phyloP scores from a whole-genome alignment of 2,113 vertebrate genomes.

The Pollachius pollachius region DNA sequence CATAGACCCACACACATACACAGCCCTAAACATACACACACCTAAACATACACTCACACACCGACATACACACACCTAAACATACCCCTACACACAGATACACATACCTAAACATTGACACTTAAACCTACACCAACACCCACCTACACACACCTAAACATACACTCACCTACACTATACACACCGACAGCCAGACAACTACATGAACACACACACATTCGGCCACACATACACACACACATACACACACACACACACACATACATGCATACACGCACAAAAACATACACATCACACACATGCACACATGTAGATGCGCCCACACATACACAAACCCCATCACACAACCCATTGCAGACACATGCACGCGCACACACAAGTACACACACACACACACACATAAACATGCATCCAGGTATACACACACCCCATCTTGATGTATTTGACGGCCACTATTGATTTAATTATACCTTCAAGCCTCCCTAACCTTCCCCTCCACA shows the following conservation, averaged over 20 bases:
- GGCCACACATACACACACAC: conserved; percentile 4
- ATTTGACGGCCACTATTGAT: conserved; percentile 25
- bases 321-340: background rate
- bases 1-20: too few relatives aligned
- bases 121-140: too few relatives aligned
- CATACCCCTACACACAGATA: too few relatives aligned
- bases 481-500: background rate
- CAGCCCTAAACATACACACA: too few relatives aligned
- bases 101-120: too few relatives aligned
- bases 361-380: background rate
- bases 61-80: too few relatives aligned
- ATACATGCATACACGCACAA: background rate
- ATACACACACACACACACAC: too few relatives aligned
- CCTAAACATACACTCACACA: too few relatives aligned
- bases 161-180: too few relatives aligned
- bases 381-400: conserved; percentile 6
- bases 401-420: too few relatives aligned
- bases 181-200: background rate
- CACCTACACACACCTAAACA: too few relatives aligned
- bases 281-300: conserved; percentile 5
- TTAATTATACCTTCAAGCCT: background rate
- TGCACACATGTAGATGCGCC: background rate
- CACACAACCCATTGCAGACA: background rate
- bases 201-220: background rate
- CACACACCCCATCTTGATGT: background rate